Percentiles rank a stretch among this genome's conserved stretches.
Conservation (phyloP, 2,797 vertebrate genomes). For the Rhynchotus rufescens region DNA sequence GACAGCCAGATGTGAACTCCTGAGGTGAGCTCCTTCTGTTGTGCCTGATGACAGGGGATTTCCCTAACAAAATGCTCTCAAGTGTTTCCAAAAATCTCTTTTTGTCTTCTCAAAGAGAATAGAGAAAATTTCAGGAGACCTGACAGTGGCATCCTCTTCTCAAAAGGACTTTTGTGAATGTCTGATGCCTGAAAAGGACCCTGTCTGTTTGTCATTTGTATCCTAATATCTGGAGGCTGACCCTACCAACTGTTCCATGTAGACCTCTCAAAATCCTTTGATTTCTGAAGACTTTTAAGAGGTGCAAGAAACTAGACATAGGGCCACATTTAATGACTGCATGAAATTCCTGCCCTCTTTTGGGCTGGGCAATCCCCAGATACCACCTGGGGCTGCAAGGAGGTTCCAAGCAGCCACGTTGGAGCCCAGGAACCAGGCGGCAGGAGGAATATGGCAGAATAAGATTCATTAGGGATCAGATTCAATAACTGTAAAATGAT, state of each 20-base stretch:
- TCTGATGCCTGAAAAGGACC: background rate
- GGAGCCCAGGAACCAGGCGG: background rate
- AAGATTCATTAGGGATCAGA: slow-evolving; percentile 61
- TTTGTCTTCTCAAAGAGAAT: background rate
- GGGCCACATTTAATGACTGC: no score
- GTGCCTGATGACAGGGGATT: background rate
- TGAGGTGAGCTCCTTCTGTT: background rate
- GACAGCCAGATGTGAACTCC: background rate
- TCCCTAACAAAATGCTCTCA: background rate
- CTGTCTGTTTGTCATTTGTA: background rate
- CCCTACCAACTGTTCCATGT: background rate
- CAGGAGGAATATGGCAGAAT: slow-evolving; percentile 45
- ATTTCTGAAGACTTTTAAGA: no score
- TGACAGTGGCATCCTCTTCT: background rate
- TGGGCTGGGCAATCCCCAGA: slow-evolving; percentile 47
- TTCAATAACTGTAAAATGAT: slow-evolving; percentile 65
- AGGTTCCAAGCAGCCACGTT: background rate
- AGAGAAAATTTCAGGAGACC: background rate
- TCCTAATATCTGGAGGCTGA: background rate
- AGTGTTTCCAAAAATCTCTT: background rate
- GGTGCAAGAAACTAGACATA: no score
- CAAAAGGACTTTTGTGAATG: background rate
- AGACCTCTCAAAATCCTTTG: no score
- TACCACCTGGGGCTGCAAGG: background rate
- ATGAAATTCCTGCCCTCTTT: slow-evolving; percentile 28